phyloP scores from a whole-genome alignment of 2,888 invertebrate genomes.

The Mythimna loreyi region DNA sequence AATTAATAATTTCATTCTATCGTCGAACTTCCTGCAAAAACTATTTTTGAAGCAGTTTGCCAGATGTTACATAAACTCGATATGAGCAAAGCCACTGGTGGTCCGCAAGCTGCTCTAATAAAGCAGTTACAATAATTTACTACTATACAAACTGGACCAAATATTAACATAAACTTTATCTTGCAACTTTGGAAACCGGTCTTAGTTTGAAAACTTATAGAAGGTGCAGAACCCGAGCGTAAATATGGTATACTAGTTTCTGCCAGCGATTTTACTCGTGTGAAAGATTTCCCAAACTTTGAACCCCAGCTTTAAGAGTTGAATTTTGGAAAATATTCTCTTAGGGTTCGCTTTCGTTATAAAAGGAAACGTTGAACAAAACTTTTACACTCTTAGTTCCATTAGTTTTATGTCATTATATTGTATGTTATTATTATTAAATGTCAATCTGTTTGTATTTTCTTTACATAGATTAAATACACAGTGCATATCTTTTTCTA shows the following conservation, averaged over 20 bases:
- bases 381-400: too few relatives aligned
- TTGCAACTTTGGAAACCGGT: conserved; percentile 34
- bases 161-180: conserved; percentile 36
- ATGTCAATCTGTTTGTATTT: too few relatives aligned
- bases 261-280: too few relatives aligned
- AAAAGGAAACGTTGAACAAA: too few relatives aligned
- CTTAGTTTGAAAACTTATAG: conserved; percentile 57
- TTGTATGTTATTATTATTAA: too few relatives aligned
- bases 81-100: background rate
- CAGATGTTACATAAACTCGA: background rate
- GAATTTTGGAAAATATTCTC: too few relatives aligned
- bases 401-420: too few relatives aligned
- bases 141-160: conserved; percentile 28
- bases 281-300: too few relatives aligned
- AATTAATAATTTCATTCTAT: background rate
- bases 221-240: conserved; percentile 31
- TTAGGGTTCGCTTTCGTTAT: too few relatives aligned
- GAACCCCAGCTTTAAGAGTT: too few relatives aligned
- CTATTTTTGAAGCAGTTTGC: background rate
- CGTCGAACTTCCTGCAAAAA: background rate
- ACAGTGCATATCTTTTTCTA: too few relatives aligned
- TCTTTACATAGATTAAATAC: too few relatives aligned
- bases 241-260: background rate
- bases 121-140: conserved; percentile 32
- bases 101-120: conserved; percentile 12